These are phyloP conservation scores for Anthopleura xanthogrammica DNA, from an alignment of 92 coral and sea anemone genomes.

Conservation along the genomic window DNA sequence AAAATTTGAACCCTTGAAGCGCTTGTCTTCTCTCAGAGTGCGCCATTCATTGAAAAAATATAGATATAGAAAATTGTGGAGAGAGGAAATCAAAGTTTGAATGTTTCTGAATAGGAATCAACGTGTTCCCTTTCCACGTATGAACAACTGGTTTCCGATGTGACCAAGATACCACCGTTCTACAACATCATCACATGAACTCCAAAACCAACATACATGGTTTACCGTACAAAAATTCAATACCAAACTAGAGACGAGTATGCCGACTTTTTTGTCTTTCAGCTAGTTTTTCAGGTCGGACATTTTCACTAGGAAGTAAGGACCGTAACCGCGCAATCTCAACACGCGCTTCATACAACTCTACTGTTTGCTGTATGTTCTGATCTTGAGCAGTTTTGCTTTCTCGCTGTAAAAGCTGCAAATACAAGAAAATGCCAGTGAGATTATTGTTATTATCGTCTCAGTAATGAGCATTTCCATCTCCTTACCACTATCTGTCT, in stretches of 20 bases:
- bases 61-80: too few relatives aligned
- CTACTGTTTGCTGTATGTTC: slow-evolving; percentile 83
- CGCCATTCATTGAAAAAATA: too few relatives aligned
- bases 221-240: not conserved
- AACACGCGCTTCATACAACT: slow-evolving; percentile 91
- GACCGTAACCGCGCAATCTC: slow-evolving; percentile 85
- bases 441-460: not conserved
- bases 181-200: too few relatives aligned
- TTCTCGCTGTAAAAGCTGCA: slow-evolving; percentile 81
- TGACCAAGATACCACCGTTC: too few relatives aligned
- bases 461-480: not conserved
- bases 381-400: slow-evolving; percentile 71
- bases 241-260: slow-evolving; percentile 17
- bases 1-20: too few relatives aligned
- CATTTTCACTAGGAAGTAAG: slow-evolving; percentile 69
- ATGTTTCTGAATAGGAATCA: too few relatives aligned
- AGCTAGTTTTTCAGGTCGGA: slow-evolving; percentile 40
- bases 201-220: not conserved
- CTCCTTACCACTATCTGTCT: slow-evolving; percentile 74
- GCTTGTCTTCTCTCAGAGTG: too few relatives aligned
- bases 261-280: slow-evolving; percentile 29
- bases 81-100: too few relatives aligned
- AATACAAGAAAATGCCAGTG: not conserved
- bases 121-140: too few relatives aligned
- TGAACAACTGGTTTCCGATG: too few relatives aligned